Evolutionary conservation across 2,888 invertebrate genomes (phyloP).

Genomic region (Xestia sexstrigata): DNA sequence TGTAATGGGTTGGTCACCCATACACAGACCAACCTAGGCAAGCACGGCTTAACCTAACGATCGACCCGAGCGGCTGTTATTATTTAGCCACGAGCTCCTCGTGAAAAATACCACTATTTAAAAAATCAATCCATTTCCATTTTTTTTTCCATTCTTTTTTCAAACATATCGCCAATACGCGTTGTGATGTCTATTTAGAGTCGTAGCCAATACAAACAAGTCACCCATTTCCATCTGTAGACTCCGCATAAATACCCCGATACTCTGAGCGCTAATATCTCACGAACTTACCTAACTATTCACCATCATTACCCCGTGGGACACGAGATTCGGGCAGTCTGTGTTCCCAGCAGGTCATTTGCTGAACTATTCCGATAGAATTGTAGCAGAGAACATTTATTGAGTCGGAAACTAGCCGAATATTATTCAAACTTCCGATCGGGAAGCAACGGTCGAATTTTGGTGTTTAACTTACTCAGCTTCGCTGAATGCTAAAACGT

Average conservation of each 20-base stretch:
- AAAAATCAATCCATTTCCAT: no score
- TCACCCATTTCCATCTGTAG: background rate
- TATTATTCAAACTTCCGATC: conserved; percentile 59
- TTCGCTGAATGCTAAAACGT: conserved; percentile 27
- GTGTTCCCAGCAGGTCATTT: conserved; percentile 41
- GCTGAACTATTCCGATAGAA: conserved; percentile 45
- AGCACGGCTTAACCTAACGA: no score
- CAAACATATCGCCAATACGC: background rate
- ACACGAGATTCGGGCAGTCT: conserved; percentile 31
- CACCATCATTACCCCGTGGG: conserved; percentile 33
- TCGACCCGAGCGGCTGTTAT: no score
- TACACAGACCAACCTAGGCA: no score
- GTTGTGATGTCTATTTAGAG: background rate
- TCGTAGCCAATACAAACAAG: background rate
- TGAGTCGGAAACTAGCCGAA: conserved; percentile 47
- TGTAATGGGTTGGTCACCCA: no score
- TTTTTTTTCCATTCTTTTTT: no score
- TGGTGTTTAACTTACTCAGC: conserved; percentile 31
- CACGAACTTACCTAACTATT: conserved; percentile 33
- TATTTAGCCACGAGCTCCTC: no score
- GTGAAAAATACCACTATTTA: no score
- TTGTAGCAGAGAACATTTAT: conserved; percentile 47
- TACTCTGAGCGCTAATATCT: conserved; percentile 26
- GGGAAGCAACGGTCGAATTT: conserved; percentile 37
- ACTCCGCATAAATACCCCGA: background rate